phyloP scores from a whole-genome alignment of 92 coral and sea anemone species.

The Zoanthus gigantus region DNA sequence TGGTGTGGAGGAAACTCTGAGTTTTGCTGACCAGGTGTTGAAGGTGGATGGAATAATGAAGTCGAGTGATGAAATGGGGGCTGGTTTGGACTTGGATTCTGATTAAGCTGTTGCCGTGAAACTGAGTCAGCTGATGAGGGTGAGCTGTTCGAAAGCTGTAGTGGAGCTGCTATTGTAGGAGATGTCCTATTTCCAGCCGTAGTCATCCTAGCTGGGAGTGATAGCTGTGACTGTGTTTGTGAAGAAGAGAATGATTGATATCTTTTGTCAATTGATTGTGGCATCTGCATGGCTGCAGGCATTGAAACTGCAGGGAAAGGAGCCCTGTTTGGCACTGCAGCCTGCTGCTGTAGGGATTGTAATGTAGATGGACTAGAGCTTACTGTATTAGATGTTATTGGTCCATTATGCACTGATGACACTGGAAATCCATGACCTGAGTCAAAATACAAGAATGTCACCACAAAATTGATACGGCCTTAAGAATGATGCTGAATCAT shows the following conservation, averaged over 20 bases:
- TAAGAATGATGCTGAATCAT: too few relatives aligned
- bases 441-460: neutral
- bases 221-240: neutral
- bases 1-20: slow-evolving; percentile 14
- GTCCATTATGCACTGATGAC: slow-evolving; percentile 13
- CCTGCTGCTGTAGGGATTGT: neutral
- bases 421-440: slow-evolving; percentile 14
- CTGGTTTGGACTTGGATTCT: slow-evolving; percentile 2
- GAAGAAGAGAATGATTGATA: neutral
- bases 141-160: neutral
- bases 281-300: neutral
- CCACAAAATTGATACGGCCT: too few relatives aligned
- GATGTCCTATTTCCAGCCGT: slow-evolving; percentile 5
- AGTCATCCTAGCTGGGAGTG: neutral
- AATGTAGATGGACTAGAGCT: neutral
- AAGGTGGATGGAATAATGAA: slow-evolving; percentile 8
- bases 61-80: slow-evolving; percentile 21
- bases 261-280: slow-evolving; percentile 16
- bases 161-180: slow-evolving; percentile 16
- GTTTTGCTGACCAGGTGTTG: neutral
- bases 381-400: neutral
- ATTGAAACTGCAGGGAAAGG: neutral
- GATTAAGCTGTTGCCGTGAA: neutral
- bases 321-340: neutral
- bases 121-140: neutral